Evolutionary conservation across 2,888 invertebrate genomes (phyloP).

Genomic region (Phyllotreta cruciferae): DNA sequence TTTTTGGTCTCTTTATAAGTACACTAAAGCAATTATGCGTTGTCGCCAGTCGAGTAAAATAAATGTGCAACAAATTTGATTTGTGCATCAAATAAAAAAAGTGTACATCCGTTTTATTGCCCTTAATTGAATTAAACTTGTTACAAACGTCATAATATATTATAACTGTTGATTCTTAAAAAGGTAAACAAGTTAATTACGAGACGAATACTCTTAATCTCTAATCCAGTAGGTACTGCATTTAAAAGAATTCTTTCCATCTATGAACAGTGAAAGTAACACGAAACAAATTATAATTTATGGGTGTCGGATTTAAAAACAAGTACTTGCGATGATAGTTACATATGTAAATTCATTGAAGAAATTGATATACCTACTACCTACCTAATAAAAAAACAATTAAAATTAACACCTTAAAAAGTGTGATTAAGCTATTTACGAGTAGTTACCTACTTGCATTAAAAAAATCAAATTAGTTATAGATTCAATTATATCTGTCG

Average conservation of each 20-base stretch:
- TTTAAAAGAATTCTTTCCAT: slow-evolving; percentile 11
- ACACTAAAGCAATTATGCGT: no score
- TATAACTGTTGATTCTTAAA: slow-evolving; percentile 16
- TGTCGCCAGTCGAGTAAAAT: no score
- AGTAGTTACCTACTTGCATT: no score
- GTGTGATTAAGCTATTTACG: no score
- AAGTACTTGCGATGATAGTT: slow-evolving; percentile 3
- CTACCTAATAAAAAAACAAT: no score
- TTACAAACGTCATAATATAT: slow-evolving; percentile 14
- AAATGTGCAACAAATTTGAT: neutral
- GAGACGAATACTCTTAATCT: slow-evolving; percentile 16
- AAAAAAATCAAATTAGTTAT: no score
- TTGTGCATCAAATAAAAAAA: slow-evolving; percentile 5
- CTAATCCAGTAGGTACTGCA: slow-evolving; percentile 13
- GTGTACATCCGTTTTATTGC: neutral
- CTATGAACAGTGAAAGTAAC: slow-evolving; percentile 15
- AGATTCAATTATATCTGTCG: no score
- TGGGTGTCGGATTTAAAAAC: slow-evolving; percentile 12
- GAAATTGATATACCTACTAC: no score
- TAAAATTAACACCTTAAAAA: no score
- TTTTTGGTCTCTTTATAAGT: no score
- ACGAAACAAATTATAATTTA: slow-evolving; percentile 17
- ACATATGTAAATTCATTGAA: no score
- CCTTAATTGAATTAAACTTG: slow-evolving; percentile 17
- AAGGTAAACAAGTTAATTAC: slow-evolving; percentile 17